Base-by-base conservation (phyloP, 2,113 vertebrate species). In the Axis porcinus region DNA sequence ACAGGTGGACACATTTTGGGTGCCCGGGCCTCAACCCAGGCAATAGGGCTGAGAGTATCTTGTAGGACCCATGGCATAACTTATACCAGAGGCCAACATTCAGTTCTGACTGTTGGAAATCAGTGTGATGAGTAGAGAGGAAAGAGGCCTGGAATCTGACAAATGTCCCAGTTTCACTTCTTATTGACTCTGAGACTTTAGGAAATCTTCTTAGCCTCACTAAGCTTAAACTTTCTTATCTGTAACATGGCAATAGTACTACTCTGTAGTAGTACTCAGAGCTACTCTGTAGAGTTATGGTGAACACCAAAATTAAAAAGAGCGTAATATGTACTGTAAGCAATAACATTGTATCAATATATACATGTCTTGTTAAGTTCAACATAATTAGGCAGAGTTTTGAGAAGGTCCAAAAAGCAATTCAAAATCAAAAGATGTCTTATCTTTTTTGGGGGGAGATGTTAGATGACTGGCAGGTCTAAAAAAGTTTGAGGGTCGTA, bases 21-120 rank as follows among this genome's bases (percentile, higher is more conserved):
- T 9, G 7, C n/a, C 47, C 2, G 5, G 33, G 15, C 25, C 23
- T 21, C 54, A 30, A 7, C 5, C n/a, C 84, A 36, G 30, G 52
- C 27, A 4, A 60, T 1, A 62, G 40, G 43, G 30, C 54, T 8
- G 27, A 76, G 36, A 7, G 36, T 4, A n/a, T 23, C 17, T 19
- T 2, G 21, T 25, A 13, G n/a, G 55, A 15, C 25, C 33, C 27
- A 1, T 21, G 4, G 9, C 2, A 0, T 19, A 9, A 25, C 28
- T 54, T n/a, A 64, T 11, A 36, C 54, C 9, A 5, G 60, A 47
- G 36, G 60, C 43, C 47, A 43, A 13, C 1, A 2, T 60, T 45
- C 25, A 2, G 21, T 79, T 82, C 40, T 45, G 47, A 55, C 33
- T 70, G 93, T n/a, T 50, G 54, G 84, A 57, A 30, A 33, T 54